phyloP scores from a whole-genome alignment of 2,113 vertebrate species.

The Heterochromis multidens region DNA sequence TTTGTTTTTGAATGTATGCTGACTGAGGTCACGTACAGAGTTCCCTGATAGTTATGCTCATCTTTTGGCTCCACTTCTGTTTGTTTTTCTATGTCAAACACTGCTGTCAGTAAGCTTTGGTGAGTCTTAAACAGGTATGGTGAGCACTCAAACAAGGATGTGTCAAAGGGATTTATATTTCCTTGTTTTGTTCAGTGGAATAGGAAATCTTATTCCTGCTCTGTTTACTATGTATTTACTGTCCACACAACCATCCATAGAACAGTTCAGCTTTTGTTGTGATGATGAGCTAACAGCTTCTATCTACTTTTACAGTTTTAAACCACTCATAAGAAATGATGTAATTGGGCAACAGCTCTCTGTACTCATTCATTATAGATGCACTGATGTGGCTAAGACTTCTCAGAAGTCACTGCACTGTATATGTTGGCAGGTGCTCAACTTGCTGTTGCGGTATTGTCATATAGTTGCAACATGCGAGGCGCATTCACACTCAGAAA shows the following conservation, averaged over 20 bases:
- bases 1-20: not conserved
- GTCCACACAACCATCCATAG: not conserved
- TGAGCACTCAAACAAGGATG: not conserved
- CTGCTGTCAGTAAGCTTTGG: not conserved
- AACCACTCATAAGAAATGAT: not conserved
- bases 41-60: not conserved
- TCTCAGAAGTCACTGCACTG: not conserved
- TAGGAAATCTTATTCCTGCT: not conserved
- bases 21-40: too few relatives aligned
- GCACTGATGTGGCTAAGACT: not conserved
- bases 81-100: not conserved
- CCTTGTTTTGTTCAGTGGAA: not conserved
- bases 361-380: not conserved
- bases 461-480: not conserved
- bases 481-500: not conserved
- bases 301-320: not conserved
- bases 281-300: not conserved
- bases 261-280: not conserved
- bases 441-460: not conserved
- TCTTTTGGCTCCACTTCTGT: not conserved
- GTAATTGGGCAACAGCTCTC: not conserved
- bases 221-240: not conserved
- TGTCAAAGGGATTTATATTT: not conserved
- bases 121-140: not conserved
- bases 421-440: not conserved